Base-by-base conservation (phyloP, 2,888 invertebrate species). In the Allygus modestus region DNA sequence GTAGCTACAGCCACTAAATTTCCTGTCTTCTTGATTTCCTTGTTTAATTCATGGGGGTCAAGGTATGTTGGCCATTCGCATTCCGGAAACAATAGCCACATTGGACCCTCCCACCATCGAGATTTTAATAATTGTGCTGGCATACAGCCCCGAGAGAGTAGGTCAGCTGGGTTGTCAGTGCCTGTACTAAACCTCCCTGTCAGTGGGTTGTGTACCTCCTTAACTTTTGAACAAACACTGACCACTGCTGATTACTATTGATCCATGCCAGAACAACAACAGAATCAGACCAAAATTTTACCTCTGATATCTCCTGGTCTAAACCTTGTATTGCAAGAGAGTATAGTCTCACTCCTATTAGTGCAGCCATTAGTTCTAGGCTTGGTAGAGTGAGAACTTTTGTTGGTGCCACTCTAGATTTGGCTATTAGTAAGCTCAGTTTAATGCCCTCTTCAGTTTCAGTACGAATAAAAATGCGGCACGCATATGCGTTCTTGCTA, bases 261-360 rank as follows among this genome's bases (percentile, higher is more conserved):
- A 84, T 75, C 84, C 85, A 85, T 23, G 33, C 37, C n/a, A 85
- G 23, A n/a, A 84, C 82, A 71, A 71, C 65, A 15, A 84, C 37
- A 17, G 85, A 84, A 51, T 85, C 85, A 17, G 82, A 37, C 84
- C 75, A 85, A 71, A 84, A 85, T 46, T 37, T 37, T 54, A 46
- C 31, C 1, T 61, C 69, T 17, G 28, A 51, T 41, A 65, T 43
- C 2, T 41, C 26, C 23, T 79, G 58, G 4, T 75, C 54, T 20
- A 85, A 65, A 31, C 61, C 28, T 46, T 33, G 11, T 4, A 41
- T n/a, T 1, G 79, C 79, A 20, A 51, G 54, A 23, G 41, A 51
- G 46, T 79, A 85, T 41, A 85, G 28, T 28, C 85, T 33, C 15
- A 75, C 23, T n/a, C 77, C 85, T 20, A 83, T 83, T 33, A 79